phyloP scores from a whole-genome alignment of 2,113 vertebrate genomes.

The Anas platyrhynchos region DNA sequence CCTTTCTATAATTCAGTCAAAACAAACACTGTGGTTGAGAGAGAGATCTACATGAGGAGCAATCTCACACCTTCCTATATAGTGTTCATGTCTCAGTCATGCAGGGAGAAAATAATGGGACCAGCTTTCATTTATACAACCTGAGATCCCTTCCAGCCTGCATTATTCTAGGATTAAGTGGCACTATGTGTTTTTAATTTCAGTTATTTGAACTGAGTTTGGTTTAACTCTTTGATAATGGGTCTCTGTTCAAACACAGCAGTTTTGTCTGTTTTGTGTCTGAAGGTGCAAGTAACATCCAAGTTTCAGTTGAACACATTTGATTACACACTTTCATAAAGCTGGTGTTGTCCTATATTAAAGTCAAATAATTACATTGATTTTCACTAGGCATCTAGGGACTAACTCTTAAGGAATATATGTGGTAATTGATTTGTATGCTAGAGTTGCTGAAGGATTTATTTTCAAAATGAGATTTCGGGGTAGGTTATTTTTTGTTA shows the following conservation, averaged over 20 bases:
- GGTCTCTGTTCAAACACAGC: not conserved
- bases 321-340: constrained; percentile 50
- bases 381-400: constrained; percentile 65
- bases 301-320: not conserved
- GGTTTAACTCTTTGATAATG: not conserved
- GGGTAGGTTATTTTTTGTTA: constrained; percentile 34
- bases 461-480: constrained; percentile 71
- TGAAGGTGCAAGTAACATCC: not conserved
- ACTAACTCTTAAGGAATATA: constrained; percentile 51
- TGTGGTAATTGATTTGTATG: constrained; percentile 61
- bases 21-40: not conserved
- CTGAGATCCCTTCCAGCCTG: not conserved
- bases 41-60: not conserved
- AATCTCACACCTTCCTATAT: not conserved
- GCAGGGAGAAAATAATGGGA: not conserved
- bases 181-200: not conserved
- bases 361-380: constrained; percentile 74
- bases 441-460: constrained; percentile 57
- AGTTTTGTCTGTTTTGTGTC: not conserved
- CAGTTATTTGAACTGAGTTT: not conserved
- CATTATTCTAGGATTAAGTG: not conserved
- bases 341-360: constrained; percentile 46
- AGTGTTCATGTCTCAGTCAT: not conserved
- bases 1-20: not conserved
- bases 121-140: not conserved